phyloP scores from a whole-genome alignment of 2,797 vertebrate species.

The Acrossocheilus wenchowensis region DNA sequence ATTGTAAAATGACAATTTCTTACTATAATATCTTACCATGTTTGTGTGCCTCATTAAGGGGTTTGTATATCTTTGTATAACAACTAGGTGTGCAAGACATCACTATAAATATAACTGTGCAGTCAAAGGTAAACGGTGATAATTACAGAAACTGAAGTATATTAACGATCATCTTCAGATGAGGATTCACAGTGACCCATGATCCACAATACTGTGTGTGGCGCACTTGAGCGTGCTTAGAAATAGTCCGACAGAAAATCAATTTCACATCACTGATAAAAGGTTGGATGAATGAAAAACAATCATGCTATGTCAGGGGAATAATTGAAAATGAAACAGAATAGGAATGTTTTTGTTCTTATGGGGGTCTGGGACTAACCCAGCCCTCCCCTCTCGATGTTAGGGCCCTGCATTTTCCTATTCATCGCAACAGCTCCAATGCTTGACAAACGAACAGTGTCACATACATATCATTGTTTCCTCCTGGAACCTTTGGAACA shows the following conservation, averaged over 20 bases:
- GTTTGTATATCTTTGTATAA: not conserved
- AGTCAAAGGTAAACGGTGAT: not conserved
- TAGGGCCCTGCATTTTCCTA: not conserved
- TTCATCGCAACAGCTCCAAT: not conserved
- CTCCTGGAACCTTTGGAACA: constrained; percentile 12
- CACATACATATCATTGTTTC: constrained; percentile 21
- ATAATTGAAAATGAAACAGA: constrained; percentile 34
- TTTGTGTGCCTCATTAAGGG: not conserved
- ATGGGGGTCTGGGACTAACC: not conserved
- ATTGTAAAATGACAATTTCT: too few species aligned
- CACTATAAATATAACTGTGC: not conserved
- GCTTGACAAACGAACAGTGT: not conserved
- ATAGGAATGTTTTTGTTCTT: constrained; percentile 16
- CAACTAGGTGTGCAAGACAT: not conserved
- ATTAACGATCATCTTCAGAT: not conserved
- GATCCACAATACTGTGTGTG: not conserved
- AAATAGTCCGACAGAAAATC: constrained; percentile 31
- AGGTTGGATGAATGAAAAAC: constrained; percentile 32
- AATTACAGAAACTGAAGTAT: not conserved
- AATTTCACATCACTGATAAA: constrained; percentile 39
- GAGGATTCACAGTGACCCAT: not conserved
- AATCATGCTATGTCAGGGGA: constrained; percentile 28
- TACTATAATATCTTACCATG: not conserved
- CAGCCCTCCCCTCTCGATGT: not conserved
- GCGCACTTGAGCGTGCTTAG: constrained; percentile 20